Conservation (phyloP, 2,113 vertebrate genomes). For the Austrofundulus limnaeus region DNA sequence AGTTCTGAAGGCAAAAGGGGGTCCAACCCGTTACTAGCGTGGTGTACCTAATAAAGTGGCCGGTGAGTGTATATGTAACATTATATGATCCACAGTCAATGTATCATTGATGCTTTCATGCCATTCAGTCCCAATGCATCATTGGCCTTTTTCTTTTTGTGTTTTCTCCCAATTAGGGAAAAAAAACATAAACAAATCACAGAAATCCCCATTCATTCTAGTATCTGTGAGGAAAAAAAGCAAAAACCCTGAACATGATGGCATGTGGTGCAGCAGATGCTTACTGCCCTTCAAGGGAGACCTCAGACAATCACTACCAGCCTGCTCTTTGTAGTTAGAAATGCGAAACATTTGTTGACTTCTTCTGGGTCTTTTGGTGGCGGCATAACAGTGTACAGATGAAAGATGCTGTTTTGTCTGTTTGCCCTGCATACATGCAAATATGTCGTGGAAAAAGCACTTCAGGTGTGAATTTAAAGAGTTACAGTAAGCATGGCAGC, state of each 20-base stretch:
- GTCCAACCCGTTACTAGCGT: too few species aligned
- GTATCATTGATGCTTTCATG: not conserved
- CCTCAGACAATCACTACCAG: conserved; percentile 1
- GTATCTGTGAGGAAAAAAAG: not conserved
- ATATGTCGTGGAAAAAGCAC: not conserved
- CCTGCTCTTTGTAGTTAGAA: conserved; percentile 12
- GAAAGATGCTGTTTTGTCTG: not conserved
- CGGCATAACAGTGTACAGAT: not conserved
- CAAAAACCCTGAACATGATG: not conserved
- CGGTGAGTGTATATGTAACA: too few species aligned
- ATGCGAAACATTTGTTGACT: not conserved
- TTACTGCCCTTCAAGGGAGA: conserved; percentile 4
- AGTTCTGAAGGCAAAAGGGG: too few species aligned
- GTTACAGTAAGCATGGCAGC: not conserved
- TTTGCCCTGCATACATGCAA: not conserved
- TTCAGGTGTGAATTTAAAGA: not conserved
- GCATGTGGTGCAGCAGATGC: conserved; percentile 13
- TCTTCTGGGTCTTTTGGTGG: not conserved
- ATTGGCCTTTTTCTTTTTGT: not conserved
- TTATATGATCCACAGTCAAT: not conserved
- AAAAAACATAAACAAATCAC: not conserved
- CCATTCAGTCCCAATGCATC: not conserved
- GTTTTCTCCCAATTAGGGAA: not conserved
- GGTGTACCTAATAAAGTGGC: too few species aligned
- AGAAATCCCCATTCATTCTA: not conserved